These are phyloP conservation scores for Dasypogon diadema DNA, from an alignment of 2,888 invertebrate species.

Conservation along the genomic window DNA sequence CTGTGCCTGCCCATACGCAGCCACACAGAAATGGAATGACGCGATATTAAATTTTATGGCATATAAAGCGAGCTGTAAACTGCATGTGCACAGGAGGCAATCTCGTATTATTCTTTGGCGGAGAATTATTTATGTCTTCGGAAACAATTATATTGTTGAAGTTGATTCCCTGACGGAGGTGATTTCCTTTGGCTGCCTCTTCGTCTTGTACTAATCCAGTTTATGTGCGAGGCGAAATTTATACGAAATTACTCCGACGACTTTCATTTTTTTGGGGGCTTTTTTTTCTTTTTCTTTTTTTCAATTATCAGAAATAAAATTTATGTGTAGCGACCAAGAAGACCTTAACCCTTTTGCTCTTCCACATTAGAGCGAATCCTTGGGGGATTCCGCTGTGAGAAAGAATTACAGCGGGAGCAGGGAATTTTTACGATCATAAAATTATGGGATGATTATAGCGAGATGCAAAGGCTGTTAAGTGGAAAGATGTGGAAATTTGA, in stretches of 20 bases:
- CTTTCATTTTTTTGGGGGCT: background rate
- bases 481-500: no score
- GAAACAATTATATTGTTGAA: slow-evolving; percentile 56
- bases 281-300: background rate
- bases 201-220: background rate
- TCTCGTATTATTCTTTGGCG: slow-evolving; percentile 50
- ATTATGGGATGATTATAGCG: no score
- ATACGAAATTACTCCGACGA: background rate
- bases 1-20: no score
- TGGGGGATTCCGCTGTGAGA: background rate
- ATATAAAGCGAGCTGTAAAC: slow-evolving; percentile 53
- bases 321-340: background rate
- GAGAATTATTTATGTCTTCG: slow-evolving; percentile 56
- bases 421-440: no score
- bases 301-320: slow-evolving; percentile 8
- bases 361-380: slow-evolving; percentile 3
- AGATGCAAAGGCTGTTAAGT: no score
- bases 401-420: no score
- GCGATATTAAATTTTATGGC: slow-evolving; percentile 56
- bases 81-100: slow-evolving; percentile 55
- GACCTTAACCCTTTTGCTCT: background rate
- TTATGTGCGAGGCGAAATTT: background rate
- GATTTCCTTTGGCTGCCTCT: background rate
- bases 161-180: slow-evolving; percentile 44
- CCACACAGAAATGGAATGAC: slow-evolving; percentile 48